Evolutionary conservation across 2,113 vertebrate species (phyloP).

Genomic region (Pan paniscus): DNA sequence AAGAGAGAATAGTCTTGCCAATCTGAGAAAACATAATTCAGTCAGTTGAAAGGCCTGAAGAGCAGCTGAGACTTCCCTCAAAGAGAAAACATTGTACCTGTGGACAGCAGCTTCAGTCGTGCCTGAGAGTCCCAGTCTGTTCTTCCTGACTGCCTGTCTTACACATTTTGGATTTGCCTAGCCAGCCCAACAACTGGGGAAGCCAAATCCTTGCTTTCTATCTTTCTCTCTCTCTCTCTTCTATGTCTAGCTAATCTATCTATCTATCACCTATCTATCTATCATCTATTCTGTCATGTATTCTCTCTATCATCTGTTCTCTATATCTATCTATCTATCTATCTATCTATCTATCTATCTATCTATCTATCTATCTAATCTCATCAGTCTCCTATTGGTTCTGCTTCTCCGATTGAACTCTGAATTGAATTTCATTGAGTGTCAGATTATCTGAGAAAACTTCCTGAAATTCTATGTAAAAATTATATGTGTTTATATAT

Average conservation of each 20-base stretch:
- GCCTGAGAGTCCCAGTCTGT: not conserved
- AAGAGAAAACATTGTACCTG: not conserved
- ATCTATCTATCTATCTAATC: not conserved
- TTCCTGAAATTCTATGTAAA: not conserved
- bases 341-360: too few species aligned
- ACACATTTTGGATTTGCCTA: not conserved
- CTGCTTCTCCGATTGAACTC: not conserved
- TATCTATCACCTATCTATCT: too few species aligned
- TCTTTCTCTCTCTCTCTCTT: too few species aligned
- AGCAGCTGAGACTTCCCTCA: not conserved
- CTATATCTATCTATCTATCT: not conserved
- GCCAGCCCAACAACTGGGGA: not conserved
- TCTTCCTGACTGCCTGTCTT: not conserved
- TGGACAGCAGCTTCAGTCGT: not conserved
- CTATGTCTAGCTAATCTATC: too few species aligned
- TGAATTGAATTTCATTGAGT: not conserved
- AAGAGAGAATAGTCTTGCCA: not conserved
- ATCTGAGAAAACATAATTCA: not conserved
- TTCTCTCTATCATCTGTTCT: too few species aligned
- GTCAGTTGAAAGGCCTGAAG: not conserved
- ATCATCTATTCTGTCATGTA: too few species aligned
- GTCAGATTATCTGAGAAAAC: not conserved
- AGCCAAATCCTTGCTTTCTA: not conserved
- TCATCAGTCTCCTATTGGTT: not conserved
- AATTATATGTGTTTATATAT: not conserved